Evolutionary conservation across 2,113 vertebrate species (phyloP).

Genomic region (Takifugu bimaculatus): DNA sequence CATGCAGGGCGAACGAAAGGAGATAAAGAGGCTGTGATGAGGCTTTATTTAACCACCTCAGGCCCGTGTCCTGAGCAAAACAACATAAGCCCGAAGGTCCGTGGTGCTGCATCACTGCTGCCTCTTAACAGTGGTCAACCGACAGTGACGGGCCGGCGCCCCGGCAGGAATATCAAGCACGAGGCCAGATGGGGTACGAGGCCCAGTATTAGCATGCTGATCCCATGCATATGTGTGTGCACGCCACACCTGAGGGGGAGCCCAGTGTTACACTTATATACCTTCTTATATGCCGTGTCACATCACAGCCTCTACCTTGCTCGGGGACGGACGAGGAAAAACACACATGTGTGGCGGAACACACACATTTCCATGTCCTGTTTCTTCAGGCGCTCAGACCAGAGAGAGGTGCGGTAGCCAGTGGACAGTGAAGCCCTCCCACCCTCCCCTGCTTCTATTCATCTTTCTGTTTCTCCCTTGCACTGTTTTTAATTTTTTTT

Average conservation of each 20-base stretch:
- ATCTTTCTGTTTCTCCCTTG: neutral
- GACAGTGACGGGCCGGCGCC: constrained; percentile 15
- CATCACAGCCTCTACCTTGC: constrained; percentile 17
- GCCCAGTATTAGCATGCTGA: constrained; percentile 37
- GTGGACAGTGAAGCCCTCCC: constrained; percentile 34
- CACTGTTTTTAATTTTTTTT: neutral
- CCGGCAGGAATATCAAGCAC: constrained; percentile 34
- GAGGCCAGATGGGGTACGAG: constrained; percentile 30
- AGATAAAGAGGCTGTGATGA: constrained; percentile 43
- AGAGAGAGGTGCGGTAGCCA: constrained; percentile 27
- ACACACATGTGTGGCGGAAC: constrained; percentile 24
- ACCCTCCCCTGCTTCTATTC: constrained; percentile 3
- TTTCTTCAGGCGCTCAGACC: constrained; percentile 46
- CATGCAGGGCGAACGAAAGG: constrained; percentile 25
- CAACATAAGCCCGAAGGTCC: constrained; percentile 25
- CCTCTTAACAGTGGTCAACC: constrained; percentile 24
- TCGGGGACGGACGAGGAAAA: constrained; percentile 7
- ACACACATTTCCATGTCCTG: constrained; percentile 37
- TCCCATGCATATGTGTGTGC: constrained; percentile 26
- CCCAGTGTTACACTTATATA: constrained; percentile 37
- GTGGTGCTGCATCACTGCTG: constrained; percentile 13
- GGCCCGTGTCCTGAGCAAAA: constrained; percentile 42
- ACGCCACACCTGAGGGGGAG: constrained; percentile 30
- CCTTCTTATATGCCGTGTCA: constrained; percentile 36
- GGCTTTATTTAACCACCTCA: constrained; percentile 38